Evolutionary conservation across 2,113 vertebrate genomes (phyloP), one percentile per base, ranked within the genome.

Genomic region (Oryctolagus cuniculus): DNA sequence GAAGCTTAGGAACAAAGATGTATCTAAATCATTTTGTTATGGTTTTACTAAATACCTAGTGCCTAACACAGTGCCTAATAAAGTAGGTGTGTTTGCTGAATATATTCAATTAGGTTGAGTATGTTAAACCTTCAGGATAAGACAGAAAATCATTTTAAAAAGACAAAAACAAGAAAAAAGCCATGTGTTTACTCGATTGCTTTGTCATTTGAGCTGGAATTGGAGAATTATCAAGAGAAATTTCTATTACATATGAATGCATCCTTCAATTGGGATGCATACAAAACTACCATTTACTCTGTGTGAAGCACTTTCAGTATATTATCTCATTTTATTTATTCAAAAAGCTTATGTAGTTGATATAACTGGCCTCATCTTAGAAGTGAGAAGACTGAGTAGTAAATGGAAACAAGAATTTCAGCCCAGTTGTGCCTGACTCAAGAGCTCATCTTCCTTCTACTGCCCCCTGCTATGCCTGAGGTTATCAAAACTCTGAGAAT

Each of bases 301-400:
- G 7, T 84, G 7, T 75, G 27, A 95, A 79, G 81, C 21, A 72
- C 61, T 95, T 94, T 44, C 70, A 87, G 82, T 61, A 58, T 6
- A 24, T 92, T 87, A 25, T 78, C 69, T 89, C 53, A 67, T 78
- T 85, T 93, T 80, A 89, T 82, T 93, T 95, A 82, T 55, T 90
- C 51, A 91, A 87, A 31, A 87, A 87, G 16, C 38, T 87, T 80
- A 58, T 44, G 25, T 22, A 49, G 49, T 63, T 92, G 61, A 12
- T 51, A 72, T 34, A 84, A 95, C 69, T 34, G 58, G 55, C 29
- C 29, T 34, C 49, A 38, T 61, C 87, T 75, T 95, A 61, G 22
- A 92, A 83, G 85, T 70, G 53, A 91, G 15, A 2, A 80, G 13
- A 81, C 61, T 91, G 19, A 77, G 17, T 6, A 79, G 8, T 24